phyloP scores from a whole-genome alignment of 1,140 invertebrate genomes.

The Berghia stephanieae region DNA sequence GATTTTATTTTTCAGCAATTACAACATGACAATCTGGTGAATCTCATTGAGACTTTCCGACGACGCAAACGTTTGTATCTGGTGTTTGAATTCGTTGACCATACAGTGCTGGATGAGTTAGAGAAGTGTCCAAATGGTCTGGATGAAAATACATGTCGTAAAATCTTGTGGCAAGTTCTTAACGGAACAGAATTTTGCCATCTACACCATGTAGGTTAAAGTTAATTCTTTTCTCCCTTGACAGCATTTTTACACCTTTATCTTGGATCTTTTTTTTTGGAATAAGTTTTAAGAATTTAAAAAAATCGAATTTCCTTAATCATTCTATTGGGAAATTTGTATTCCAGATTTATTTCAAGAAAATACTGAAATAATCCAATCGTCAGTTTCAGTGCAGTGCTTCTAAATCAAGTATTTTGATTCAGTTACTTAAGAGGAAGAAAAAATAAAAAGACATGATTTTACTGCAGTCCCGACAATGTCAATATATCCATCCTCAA shows the following conservation, averaged over 20 bases:
- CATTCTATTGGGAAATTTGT: too few relatives aligned
- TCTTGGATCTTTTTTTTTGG: too few relatives aligned
- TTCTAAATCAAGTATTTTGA: too few relatives aligned
- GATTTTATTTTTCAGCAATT: constrained; percentile 75
- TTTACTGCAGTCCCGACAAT: too few relatives aligned
- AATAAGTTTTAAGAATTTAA: too few relatives aligned
- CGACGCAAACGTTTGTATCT: constrained; percentile 83
- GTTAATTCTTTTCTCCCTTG: neutral
- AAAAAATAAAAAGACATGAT: too few relatives aligned
- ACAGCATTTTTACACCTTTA: neutral
- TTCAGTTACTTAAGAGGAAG: too few relatives aligned
- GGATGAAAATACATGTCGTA: constrained; percentile 76
- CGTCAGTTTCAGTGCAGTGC: too few relatives aligned
- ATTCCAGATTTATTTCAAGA: too few relatives aligned
- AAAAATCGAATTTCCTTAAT: too few relatives aligned
- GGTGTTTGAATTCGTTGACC: constrained; percentile 89
- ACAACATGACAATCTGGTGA: constrained; percentile 87
- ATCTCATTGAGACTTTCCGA: constrained; percentile 88
- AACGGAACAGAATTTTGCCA: constrained; percentile 88
- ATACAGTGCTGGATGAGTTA: constrained; percentile 85
- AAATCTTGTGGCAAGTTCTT: constrained; percentile 83
- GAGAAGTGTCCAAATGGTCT: constrained; percentile 77
- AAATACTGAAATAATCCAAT: too few relatives aligned
- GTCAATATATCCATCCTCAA: too few relatives aligned
- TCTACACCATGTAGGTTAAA: constrained; percentile 78